These are phyloP conservation scores for Ethmia dodecea DNA, from an alignment of 2,888 invertebrate species.

Conservation along the genomic window DNA sequence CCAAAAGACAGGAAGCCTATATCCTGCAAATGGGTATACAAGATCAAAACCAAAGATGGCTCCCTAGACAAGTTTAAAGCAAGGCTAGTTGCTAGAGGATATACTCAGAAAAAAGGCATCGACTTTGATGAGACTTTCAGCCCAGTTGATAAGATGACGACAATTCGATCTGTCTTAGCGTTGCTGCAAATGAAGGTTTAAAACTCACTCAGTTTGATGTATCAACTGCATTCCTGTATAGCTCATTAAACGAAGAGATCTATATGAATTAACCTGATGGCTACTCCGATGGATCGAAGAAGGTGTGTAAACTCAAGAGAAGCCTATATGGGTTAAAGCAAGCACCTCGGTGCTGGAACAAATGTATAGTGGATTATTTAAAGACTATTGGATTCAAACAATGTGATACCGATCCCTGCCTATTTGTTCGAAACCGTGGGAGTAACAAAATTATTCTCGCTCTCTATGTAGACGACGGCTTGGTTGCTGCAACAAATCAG, in stretches of 20 bases:
- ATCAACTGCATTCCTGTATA: constrained; percentile 10
- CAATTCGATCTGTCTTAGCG: constrained; percentile 11
- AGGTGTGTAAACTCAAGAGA: constrained; percentile 12
- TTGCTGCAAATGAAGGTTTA: constrained; percentile 10
- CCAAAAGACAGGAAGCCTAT: constrained; percentile 19
- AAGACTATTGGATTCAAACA: constrained; percentile 6
- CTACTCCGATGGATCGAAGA: constrained; percentile 4
- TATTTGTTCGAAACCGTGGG: constrained; percentile 7
- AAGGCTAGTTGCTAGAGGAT: constrained; percentile 15
- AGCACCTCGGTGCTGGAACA: constrained; percentile 13
- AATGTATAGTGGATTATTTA: constrained; percentile 6
- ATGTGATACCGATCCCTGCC: constrained; percentile 10
- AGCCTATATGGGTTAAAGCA: constrained; percentile 16
- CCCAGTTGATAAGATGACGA: constrained; percentile 12
- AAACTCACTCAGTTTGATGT: constrained; percentile 10
- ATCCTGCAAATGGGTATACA: constrained; percentile 17
- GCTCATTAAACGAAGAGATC: constrained; percentile 8
- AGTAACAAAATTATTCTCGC: constrained; percentile 6
- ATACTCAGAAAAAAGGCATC: constrained; percentile 11
- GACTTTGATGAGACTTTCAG: constrained; percentile 16
- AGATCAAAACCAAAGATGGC: constrained; percentile 21
- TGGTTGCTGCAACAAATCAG: constrained; percentile 3
- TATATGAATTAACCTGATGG: constrained; percentile 11
- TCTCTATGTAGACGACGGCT: constrained; percentile 15
- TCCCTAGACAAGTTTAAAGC: constrained; percentile 20